Evolutionary conservation across 1,140 invertebrate species (phyloP), one percentile per base, ranked within the genome.

Genomic region (Danaus plexippus): DNA sequence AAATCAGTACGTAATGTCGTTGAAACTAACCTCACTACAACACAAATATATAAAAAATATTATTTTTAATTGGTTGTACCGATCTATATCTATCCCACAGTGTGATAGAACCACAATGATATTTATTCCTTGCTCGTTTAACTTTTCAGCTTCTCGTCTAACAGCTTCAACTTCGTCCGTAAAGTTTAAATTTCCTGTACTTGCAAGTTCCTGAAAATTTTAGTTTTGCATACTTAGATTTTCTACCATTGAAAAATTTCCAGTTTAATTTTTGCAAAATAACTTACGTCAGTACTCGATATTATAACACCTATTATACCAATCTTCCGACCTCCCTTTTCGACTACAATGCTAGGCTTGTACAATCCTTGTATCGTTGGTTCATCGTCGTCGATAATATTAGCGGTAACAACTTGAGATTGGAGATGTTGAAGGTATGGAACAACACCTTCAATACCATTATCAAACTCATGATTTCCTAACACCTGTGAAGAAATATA

Each of bases 401-500:
- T 97, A 13, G 92, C 89, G 9, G 92, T 91, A 0, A 96, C 80
- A 12, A 95, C 88, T 6, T 91, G 90, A 1, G 90, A 89, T 1
- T 90, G 81, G 8, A 94, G 74, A 40, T 85, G 80, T 71, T 91
- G 69, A 7, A 96, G 69, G 76, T 95, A 96, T 0, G 93, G 93
- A 0, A 93, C 90, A 0, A 95, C 69, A 1, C 94, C 94, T 54
- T 85, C 89, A 0, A 96, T 88, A 0, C 90, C 91, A 69, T 95
- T 90, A 70, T 97, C 95, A 74, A 97, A 97, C 72, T 97, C 95
- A 73, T 97, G 95, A 74, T 97, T 97, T 9, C 95, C 95, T 43
- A 96, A 73, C 1, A 93, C 92, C 94, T 95, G 65, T 51, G 78
- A 57, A 77, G 73, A 60, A 59, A 12, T 0, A 9, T 11, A 11